Base-by-base conservation (phyloP, 2,797 vertebrate genomes). In the Sternarchorhynchus goeldii region DNA sequence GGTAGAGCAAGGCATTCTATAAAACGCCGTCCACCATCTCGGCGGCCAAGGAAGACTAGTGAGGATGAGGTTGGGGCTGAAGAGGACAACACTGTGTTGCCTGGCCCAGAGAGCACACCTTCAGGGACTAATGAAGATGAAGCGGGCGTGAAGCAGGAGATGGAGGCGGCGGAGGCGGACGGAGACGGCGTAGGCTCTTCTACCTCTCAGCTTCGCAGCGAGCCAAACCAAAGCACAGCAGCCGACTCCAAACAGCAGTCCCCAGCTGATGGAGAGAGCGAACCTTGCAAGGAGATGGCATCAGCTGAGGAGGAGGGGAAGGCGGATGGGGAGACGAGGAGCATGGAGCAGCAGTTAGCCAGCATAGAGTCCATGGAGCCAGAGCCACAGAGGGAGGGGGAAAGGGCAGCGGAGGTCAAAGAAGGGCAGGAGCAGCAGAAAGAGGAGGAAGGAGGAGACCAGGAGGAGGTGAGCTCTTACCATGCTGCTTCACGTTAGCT, bases 1-100 rank as follows among this genome's bases (percentile, higher is more conserved):
- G 66, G 85, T 2, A 87, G 93, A 89, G 89, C 89, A 39, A 89
- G 92, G 53, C 89, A 80, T 78, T 93, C 93, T 68, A 85, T 93
- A 18, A 85, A 87, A 32, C 88, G 92, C 6, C 90, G 93, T 0
- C 93, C 92, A 1, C 93, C 92, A 0, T 92, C 92, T 17, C 91
- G 92, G 3, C 85, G 85, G 59, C 82, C 89, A 87, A 90, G 89
- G 81, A 90, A 78, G 73, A 89, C 91, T 57, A 90, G 86, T 0
- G 86, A 80, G 29, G 92, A 92, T 0, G 90, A 91, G 0, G 65
- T 16, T 0, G 86, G 81, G 0, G 65, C 34, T 7, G 80, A 81
- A 53, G 77, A 50, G 36, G 81, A 82, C n/a, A 79, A 73, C 0
- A 25, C 39, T 0, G 20, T 10, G n/a, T 20, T 12, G 1, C 10